A percentile compares a stretch with the other conserved stretches of the same genome.
These are phyloP conservation scores for Pristis pectinata DNA, from an alignment of 2,797 vertebrate species.

Conservation along the genomic window DNA sequence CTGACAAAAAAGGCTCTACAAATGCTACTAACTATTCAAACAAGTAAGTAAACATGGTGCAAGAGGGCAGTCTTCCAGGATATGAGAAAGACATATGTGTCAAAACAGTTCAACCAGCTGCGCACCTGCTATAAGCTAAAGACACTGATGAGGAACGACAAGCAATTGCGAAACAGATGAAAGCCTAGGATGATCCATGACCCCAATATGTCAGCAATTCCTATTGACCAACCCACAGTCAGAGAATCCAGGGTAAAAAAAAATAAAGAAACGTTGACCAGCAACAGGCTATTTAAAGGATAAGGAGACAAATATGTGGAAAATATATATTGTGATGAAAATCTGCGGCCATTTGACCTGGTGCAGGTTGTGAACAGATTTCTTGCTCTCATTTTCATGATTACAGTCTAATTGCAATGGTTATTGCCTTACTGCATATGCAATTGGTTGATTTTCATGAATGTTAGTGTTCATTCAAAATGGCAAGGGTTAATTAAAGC, in stretches of 20 bases:
- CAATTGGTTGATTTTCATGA: too few relatives aligned
- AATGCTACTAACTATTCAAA: not conserved
- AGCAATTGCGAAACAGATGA: not conserved
- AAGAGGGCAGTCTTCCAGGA: not conserved
- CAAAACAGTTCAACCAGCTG: not conserved
- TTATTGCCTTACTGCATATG: too few relatives aligned
- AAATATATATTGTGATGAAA: too few relatives aligned
- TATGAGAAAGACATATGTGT: not conserved
- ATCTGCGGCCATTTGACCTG: too few relatives aligned
- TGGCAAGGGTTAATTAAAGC: too few relatives aligned
- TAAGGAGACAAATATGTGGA: not conserved
- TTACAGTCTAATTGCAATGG: too few relatives aligned
- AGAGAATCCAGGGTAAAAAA: not conserved
- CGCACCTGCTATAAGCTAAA: not conserved
- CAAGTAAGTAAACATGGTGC: not conserved
- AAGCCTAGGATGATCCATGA: not conserved
- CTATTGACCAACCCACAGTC: not conserved
- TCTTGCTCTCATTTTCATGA: too few relatives aligned
- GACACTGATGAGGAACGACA: not conserved
- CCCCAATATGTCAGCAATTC: not conserved
- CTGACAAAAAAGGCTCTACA: not conserved
- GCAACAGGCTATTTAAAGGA: not conserved
- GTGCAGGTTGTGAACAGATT: too few relatives aligned
- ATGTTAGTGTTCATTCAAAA: too few relatives aligned
- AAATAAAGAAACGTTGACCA: not conserved